A percentile compares a stretch with the other conserved stretches of the same genome.
phyloP scores from a whole-genome alignment of 2,113 vertebrate species.

The Nannobrachium achirus region DNA sequence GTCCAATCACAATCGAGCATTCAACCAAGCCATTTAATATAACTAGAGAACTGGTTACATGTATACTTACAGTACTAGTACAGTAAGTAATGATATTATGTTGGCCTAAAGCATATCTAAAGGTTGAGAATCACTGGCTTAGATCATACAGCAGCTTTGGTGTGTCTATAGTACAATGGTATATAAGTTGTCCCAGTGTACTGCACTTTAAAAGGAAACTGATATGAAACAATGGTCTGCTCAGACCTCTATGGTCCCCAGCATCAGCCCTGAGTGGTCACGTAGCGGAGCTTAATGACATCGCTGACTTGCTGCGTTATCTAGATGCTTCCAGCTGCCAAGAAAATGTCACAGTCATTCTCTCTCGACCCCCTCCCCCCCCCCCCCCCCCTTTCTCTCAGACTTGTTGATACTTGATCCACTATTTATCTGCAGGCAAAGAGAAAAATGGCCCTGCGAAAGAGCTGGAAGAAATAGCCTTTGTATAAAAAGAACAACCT shows the following conservation, averaged over 20 bases:
- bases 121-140: no score
- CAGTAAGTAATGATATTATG: no score
- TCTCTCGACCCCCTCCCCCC: background rate
- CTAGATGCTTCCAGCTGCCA: constrained; percentile 42
- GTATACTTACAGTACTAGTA: no score
- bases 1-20: no score
- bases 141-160: no score
- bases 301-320: constrained; percentile 22
- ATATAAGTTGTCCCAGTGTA: no score
- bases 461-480: constrained; percentile 21
- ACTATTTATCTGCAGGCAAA: constrained; percentile 51
- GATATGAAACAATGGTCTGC: background rate
- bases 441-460: constrained; percentile 20
- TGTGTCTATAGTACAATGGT: no score
- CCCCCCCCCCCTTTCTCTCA: background rate
- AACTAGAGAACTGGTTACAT: no score
- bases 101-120: no score
- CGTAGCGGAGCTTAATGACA: constrained; percentile 14
- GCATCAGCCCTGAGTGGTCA: background rate
- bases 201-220: background rate
- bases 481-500: constrained; percentile 8
- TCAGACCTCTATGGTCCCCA: background rate
- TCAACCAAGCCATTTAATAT: no score
- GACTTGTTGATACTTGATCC: constrained; percentile 72
- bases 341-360: constrained; percentile 31